A percentile compares a stretch with the other conserved stretches of the same genome.
Conservation (phyloP, 2,797 vertebrate species). For the Poeciliopsis presidionis region DNA sequence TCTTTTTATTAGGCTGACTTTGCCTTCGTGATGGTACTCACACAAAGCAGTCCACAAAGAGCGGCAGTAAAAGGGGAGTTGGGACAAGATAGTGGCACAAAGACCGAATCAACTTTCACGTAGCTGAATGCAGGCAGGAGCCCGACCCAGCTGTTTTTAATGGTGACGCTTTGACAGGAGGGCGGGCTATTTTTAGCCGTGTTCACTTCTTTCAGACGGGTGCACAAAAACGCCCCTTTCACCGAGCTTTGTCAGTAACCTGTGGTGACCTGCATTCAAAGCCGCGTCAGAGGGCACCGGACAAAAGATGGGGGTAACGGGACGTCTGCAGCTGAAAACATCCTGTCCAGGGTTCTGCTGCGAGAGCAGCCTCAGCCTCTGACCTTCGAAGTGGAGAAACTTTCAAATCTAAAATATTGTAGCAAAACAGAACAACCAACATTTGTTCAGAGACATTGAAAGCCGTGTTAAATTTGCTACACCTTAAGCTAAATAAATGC, state of each 20-base stretch:
- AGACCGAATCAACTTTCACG: constrained; percentile 84
- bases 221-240: constrained; percentile 70
- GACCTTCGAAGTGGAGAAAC: constrained; percentile 41
- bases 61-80: constrained; percentile 79
- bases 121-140: constrained; percentile 79
- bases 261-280: constrained; percentile 84
- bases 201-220: constrained; percentile 77
- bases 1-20: constrained; percentile 83
- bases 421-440: constrained; percentile 63
- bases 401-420: constrained; percentile 33
- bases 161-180: constrained; percentile 79
- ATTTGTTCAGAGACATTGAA: constrained; percentile 21
- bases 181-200: constrained; percentile 82
- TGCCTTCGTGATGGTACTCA: constrained; percentile 68
- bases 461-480: constrained; percentile 30
- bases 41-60: constrained; percentile 78
- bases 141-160: constrained; percentile 85
- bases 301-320: constrained; percentile 73
- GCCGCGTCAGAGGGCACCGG: constrained; percentile 73
- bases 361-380: constrained; percentile 27
- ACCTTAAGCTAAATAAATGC: constrained; percentile 56
- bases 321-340: constrained; percentile 67
- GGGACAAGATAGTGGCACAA: constrained; percentile 80
- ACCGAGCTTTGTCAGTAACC: constrained; percentile 81
- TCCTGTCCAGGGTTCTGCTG: constrained; percentile 40